These are phyloP conservation scores for Xenopus tropicalis DNA, from an alignment of 2,113 vertebrate genomes.

Conservation along the genomic window DNA sequence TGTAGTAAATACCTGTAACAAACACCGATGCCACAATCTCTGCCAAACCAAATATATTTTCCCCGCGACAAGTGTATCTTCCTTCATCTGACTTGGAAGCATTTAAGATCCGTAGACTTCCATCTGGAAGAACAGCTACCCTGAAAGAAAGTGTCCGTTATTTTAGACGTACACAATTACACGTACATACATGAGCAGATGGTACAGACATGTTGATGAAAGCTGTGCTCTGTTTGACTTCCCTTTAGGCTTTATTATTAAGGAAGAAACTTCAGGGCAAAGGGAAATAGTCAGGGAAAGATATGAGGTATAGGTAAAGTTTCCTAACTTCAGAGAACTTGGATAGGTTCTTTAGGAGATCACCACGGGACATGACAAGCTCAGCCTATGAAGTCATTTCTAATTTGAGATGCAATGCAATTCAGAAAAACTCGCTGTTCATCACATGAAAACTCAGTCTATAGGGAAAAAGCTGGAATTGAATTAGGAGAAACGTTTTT, in stretches of 20 bases:
- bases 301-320: too few species aligned
- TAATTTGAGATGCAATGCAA: too few species aligned
- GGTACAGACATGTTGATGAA: not conserved
- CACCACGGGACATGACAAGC: too few species aligned
- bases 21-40: constrained; percentile 80
- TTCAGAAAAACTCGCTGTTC: too few species aligned
- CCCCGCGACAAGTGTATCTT: constrained; percentile 79
- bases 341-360: too few species aligned
- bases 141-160: constrained; percentile 67
- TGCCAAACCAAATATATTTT: constrained; percentile 88
- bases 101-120: constrained; percentile 83
- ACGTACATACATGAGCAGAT: not conserved
- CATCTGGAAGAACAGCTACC: constrained; percentile 84
- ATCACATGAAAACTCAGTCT: too few species aligned
- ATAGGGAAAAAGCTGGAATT: too few species aligned
- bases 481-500: too few species aligned
- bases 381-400: too few species aligned
- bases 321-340: too few species aligned
- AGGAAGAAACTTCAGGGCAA: not conserved
- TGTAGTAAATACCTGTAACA: constrained; percentile 81
- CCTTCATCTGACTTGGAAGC: constrained; percentile 89
- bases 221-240: not conserved
- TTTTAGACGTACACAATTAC: constrained; percentile 13
- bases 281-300: too few species aligned
- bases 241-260: not conserved